phyloP scores from a whole-genome alignment of 2,113 vertebrate species.

The Pundamilia nyererei region DNA sequence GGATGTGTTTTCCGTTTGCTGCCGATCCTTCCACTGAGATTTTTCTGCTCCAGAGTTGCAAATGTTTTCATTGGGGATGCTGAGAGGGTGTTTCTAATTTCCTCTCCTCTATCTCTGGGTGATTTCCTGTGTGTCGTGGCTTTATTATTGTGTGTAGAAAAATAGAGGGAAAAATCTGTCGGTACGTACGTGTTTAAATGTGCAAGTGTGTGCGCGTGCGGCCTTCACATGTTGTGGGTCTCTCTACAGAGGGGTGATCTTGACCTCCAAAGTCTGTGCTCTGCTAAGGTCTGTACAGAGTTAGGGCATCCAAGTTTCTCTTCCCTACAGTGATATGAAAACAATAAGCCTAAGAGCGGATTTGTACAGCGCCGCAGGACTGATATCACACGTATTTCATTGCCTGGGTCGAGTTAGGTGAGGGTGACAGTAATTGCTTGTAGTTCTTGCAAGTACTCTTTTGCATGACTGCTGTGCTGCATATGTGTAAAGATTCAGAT shows the following conservation, averaged over 20 bases:
- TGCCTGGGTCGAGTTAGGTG: neutral
- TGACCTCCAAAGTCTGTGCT: constrained; percentile 19
- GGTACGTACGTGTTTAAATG: neutral
- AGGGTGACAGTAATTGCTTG: neutral
- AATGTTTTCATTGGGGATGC: constrained; percentile 70
- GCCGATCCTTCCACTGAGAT: constrained; percentile 50
- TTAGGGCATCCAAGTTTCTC: constrained; percentile 20
- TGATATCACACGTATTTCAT: constrained; percentile 22
- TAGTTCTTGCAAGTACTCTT: neutral
- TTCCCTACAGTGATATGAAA: constrained; percentile 42
- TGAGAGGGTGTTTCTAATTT: constrained; percentile 71
- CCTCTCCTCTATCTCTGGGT: constrained; percentile 59
- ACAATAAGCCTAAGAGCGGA: constrained; percentile 28
- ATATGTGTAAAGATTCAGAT: neutral
- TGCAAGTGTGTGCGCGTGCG: neutral
- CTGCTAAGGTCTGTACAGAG: constrained; percentile 2
- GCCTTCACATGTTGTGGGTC: constrained; percentile 8
- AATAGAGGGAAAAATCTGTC: constrained; percentile 7
- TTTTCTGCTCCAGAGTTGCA: constrained; percentile 56
- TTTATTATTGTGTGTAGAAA: constrained; percentile 22
- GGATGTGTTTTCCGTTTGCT: constrained; percentile 63
- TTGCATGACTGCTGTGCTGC: neutral
- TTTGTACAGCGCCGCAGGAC: constrained; percentile 14
- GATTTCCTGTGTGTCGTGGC: constrained; percentile 61
- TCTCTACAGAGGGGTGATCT: constrained; percentile 22